Percentiles rank a stretch among this genome's conserved stretches.
phyloP scores from a whole-genome alignment of 2,888 invertebrate genomes.

The Pomacea canaliculata region DNA sequence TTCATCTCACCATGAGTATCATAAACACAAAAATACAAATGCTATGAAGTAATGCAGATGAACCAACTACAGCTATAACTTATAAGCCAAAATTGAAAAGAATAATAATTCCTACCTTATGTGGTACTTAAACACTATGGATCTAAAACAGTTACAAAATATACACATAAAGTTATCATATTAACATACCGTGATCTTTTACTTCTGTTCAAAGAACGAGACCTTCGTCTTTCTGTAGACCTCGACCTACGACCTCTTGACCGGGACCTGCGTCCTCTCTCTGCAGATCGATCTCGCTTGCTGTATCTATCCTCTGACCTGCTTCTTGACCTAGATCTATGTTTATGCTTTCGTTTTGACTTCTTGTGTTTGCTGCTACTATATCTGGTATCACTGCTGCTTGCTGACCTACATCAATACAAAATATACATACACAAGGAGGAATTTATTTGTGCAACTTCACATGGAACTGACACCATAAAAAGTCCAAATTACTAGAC shows the following conservation, averaged over 20 bases:
- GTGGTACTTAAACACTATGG: too few relatives aligned
- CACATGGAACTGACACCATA: too few relatives aligned
- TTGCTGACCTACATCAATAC: constrained; percentile 28
- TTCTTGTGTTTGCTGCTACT: constrained; percentile 47
- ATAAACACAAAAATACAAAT: too few relatives aligned
- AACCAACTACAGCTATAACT: too few relatives aligned
- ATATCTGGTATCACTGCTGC: constrained; percentile 43
- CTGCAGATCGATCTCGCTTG: constrained; percentile 8
- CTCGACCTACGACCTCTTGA: constrained; percentile 25
- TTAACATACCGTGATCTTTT: not conserved
- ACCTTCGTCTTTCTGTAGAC: constrained; percentile 21
- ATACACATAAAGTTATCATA: too few relatives aligned
- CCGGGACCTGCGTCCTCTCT: constrained; percentile 30
- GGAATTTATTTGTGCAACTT: not conserved
- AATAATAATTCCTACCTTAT: too few relatives aligned
- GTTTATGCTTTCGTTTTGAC: constrained; percentile 47
- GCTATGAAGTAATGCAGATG: too few relatives aligned
- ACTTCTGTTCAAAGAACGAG: not conserved
- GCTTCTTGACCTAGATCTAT: constrained; percentile 28
- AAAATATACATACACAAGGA: not conserved
- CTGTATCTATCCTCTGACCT: constrained; percentile 24
- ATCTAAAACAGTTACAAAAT: too few relatives aligned
- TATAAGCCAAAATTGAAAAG: too few relatives aligned
- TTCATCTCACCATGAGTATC: too few relatives aligned
- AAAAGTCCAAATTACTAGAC: too few relatives aligned